Evolutionary conservation across 2,113 vertebrate species (phyloP), one percentile per base, ranked within the genome.

Genomic region (Aviceda subcristata): DNA sequence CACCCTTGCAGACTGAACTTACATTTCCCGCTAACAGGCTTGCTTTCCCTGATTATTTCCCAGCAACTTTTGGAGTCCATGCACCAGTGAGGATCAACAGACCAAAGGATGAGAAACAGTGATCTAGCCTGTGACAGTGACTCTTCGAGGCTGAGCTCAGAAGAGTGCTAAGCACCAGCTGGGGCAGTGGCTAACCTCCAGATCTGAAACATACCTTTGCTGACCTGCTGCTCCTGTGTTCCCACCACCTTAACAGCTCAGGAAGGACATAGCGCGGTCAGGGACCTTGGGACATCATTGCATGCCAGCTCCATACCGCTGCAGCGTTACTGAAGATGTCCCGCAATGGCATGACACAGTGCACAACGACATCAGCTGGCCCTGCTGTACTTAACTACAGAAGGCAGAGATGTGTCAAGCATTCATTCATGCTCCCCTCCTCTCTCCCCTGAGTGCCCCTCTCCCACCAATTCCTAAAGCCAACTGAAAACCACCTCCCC

Each of bases 271-370:
- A 16, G 36, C 1, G 4, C 59, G 57, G 21, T 27, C 50, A 32
- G 51, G 21, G 63, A 60, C 46, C 30, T 7, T 9, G 50, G 72
- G 53, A 51, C 32, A 59, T n/a, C 66, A 11, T 14, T 2, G 13
- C 36, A 5, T 12, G 60, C 41, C 55, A 46, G 55, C 60, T 68
- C 67, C 48, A 22, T 4, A 5, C 0, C 15, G 50, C 45, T 4
- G 22, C 63, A 46, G 45, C 4, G 30, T 17, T 12, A 32, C 67
- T 24, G 78, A 26, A 16, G 20, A 24, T 9, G 22, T 19, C 67
- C 50, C 15, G 0, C n/a, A 8, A 3, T 0, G 19, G 41, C 41
- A 4, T 0, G 23, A 29, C 45, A 19, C 64, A 9, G 64, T 0
- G 34, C 39, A 12, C 39, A 2, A 7, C 4, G 45, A 32, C 71